Percentiles rank a stretch among this genome's conserved stretches.
Conservation (phyloP, 37 sponge, comb jelly and placozoan species). For the Eunapius fragilis region DNA sequence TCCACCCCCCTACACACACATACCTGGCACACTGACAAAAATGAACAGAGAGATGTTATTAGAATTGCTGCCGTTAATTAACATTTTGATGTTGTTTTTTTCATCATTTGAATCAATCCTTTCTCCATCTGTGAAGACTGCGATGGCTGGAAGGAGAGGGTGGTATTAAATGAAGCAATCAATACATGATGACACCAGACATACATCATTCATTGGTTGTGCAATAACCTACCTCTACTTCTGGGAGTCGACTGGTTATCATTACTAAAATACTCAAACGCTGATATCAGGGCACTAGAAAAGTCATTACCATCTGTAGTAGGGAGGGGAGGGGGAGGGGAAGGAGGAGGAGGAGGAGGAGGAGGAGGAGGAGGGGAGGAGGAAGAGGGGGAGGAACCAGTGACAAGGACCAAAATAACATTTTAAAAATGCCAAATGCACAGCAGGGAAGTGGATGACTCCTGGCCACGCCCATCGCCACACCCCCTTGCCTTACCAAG, state of each 20-base stretch:
- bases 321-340: neutral
- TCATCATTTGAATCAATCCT: neutral
- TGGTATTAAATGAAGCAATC: too few relatives aligned
- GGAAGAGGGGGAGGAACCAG: neutral
- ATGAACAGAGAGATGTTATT: too few relatives aligned
- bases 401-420: neutral
- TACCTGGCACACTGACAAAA: too few relatives aligned
- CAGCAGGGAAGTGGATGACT: neutral
- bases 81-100: neutral
- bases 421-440: neutral
- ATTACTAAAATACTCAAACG: constrained; percentile 5
- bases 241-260: neutral
- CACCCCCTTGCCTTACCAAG: neutral
- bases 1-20: too few relatives aligned
- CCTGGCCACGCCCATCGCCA: too few relatives aligned
- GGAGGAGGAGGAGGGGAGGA: neutral
- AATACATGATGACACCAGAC: too few relatives aligned
- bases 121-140: constrained; percentile 33
- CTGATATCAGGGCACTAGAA: neutral
- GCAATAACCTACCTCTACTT: neutral
- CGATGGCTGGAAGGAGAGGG: constrained; percentile 13
- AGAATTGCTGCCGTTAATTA: too few relatives aligned
- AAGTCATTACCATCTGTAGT: neutral
- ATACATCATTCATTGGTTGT: too few relatives aligned
- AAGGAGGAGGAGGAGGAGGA: too few relatives aligned